A percentile compares a stretch with the other conserved stretches of the same genome.
phyloP scores from a whole-genome alignment of 2,888 invertebrate species.

The Amitus sp. region DNA sequence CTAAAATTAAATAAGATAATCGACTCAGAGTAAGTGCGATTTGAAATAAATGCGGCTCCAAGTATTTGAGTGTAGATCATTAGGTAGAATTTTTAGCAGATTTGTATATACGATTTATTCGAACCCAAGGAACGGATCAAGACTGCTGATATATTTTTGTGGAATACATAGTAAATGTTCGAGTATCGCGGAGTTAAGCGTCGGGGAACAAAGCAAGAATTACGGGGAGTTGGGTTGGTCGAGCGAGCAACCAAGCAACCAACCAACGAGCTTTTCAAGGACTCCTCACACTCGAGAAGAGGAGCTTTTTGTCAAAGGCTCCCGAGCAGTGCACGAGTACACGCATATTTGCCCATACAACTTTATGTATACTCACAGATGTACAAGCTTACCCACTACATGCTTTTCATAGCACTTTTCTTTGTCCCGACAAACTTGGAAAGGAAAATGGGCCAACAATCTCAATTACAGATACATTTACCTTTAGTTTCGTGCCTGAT shows the following conservation, averaged over 20 bases:
- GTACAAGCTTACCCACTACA: conserved; percentile 20
- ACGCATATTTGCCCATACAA: conserved; percentile 28
- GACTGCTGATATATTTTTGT: not conserved
- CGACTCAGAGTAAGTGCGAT: no score
- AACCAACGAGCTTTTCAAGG: conserved; percentile 29
- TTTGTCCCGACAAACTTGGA: conserved; percentile 33
- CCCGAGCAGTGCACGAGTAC: conserved; percentile 30
- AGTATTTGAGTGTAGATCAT: no score
- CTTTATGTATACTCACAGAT: conserved; percentile 18
- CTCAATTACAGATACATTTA: conserved; percentile 64
- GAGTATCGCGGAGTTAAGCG: conserved; percentile 25
- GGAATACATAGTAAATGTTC: conserved; percentile 18
- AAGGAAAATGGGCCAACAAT: conserved; percentile 52
- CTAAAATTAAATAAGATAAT: no score
- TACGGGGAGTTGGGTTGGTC: conserved; percentile 33
- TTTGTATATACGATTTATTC: no score
- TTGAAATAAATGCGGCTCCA: no score
- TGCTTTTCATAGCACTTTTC: conserved; percentile 17
- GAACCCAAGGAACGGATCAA: not conserved
- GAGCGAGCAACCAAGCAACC: no score
- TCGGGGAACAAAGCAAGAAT: conserved; percentile 36
- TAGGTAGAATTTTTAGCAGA: no score
- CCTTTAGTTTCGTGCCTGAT: conserved; percentile 17
- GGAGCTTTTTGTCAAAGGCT: conserved; percentile 38
- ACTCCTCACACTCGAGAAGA: conserved; percentile 27